Evolutionary conservation across 2,113 vertebrate species (phyloP).

Genomic region (Vidua chalybeata): DNA sequence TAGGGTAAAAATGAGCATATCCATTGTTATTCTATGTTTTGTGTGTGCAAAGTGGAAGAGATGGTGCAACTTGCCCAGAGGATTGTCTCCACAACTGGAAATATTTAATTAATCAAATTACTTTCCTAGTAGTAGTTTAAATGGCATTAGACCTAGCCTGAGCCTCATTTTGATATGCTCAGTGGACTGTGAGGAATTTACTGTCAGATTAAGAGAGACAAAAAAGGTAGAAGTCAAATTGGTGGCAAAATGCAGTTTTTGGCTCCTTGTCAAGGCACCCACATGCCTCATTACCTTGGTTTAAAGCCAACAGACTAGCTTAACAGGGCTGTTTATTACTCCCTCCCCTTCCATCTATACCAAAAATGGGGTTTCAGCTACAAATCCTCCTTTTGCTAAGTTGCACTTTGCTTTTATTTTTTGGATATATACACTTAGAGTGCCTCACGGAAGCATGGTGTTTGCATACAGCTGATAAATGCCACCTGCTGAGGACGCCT

Average conservation of each 20-base stretch:
- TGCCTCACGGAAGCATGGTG: fast-evolving
- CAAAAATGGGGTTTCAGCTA: neutral
- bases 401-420: neutral
- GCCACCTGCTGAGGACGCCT: neutral
- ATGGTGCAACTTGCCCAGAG: neutral
- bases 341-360: neutral
- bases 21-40: neutral
- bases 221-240: slow-evolving; percentile 38
- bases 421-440: neutral
- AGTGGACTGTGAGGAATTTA: slow-evolving; percentile 43
- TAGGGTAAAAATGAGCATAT: neutral
- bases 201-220: slow-evolving; percentile 53
- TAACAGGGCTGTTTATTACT: slow-evolving; percentile 35
- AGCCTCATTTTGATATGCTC: slow-evolving; percentile 23
- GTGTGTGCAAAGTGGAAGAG: neutral
- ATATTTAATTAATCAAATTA: slow-evolving; percentile 62
- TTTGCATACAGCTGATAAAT: slow-evolving; percentile 33
- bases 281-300: slow-evolving; percentile 67
- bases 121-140: slow-evolving; percentile 51
- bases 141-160: slow-evolving; percentile 29
- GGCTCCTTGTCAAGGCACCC: slow-evolving; percentile 56
- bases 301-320: slow-evolving; percentile 49
- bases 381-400: slow-evolving; percentile 2
- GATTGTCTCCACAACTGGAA: slow-evolving; percentile 28
- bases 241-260: slow-evolving; percentile 44